Base-by-base conservation (phyloP, 2,113 vertebrate genomes). In the Sardina pilchardus region DNA sequence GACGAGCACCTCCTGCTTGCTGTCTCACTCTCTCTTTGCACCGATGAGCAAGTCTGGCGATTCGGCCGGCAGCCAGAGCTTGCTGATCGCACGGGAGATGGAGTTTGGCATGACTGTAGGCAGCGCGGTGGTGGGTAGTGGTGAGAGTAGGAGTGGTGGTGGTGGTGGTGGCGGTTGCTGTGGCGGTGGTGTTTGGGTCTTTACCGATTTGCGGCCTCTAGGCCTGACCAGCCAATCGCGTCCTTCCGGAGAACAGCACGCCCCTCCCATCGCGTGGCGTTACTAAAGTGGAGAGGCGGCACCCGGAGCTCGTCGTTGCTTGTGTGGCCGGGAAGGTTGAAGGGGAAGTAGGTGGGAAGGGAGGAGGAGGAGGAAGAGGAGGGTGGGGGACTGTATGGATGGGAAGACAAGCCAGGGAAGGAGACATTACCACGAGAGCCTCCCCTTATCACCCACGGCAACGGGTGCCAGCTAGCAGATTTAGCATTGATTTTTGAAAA, bases 241-340 rank as follows among this genome's bases (percentile, higher is more conserved):
- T 90, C 89, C 87, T 89, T 88, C 89, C 87, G 89, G 88, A 90
- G 89, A 90, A 86, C 89, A 89, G 89, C 89, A 90, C 81, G 42
- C 89, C 88, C 89, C 89, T 90, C 89, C 89, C 89, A 90, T 90
- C 86, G 81, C 86, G 90, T 84, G 83, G 85, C 87, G 84, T 90
- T 89, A 81, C 86, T 85, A 89, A 89, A 86, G 71, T 83, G 90
- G 78, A 88, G 87, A 84, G 83, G 86, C 86, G 87, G 85, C 90
- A 91, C 88, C 88, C 71, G 82, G 39, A 89, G 86, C 30, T 78
- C 71, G 30, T 78, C 71, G 71, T 78, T 78, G 71, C 71, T 78
- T 78, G 71, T 78, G 71, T 78, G 71, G 71, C 71, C 16, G 12
- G 71, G 71, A 14, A 17, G 71, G 71, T 78, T 36, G 71, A 39